phyloP scores from a whole-genome alignment of 2,113 vertebrate species.

The Acrocephalus arundinaceus region DNA sequence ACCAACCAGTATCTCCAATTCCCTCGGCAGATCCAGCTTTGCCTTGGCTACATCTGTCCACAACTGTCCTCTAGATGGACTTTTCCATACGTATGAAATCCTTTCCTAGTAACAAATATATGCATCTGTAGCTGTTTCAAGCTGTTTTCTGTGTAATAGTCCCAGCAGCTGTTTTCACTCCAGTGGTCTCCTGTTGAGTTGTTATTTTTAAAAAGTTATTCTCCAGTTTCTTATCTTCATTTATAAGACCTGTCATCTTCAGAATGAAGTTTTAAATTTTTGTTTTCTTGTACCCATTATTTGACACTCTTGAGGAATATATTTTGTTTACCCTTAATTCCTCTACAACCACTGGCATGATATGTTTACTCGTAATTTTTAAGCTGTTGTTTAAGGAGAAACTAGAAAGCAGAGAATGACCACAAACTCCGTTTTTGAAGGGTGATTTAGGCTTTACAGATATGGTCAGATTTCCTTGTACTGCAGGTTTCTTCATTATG shows the following conservation, averaged over 20 bases:
- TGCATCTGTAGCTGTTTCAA: background rate
- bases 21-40: conserved; percentile 24
- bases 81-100: conserved; percentile 18
- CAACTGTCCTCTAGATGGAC: conserved; percentile 20
- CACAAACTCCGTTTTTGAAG: rapidly evolving
- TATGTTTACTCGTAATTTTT: background rate
- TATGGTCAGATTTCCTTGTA: background rate
- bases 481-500: background rate
- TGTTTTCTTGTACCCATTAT: background rate
- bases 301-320: rapidly evolving
- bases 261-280: background rate
- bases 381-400: background rate
- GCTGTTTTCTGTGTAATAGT: conserved; percentile 29
- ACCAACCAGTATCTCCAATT: background rate
- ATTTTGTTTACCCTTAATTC: background rate
- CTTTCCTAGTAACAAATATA: background rate
- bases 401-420: background rate
- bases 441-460: background rate
- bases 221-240: background rate
- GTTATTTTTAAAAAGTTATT: background rate
- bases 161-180: conserved; percentile 35
- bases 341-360: background rate
- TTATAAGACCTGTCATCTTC: background rate
- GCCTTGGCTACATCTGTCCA: conserved; percentile 23
- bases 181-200: background rate